phyloP scores from a whole-genome alignment of 1,140 invertebrate genomes.

The Ceratoteleas bidentatus region DNA sequence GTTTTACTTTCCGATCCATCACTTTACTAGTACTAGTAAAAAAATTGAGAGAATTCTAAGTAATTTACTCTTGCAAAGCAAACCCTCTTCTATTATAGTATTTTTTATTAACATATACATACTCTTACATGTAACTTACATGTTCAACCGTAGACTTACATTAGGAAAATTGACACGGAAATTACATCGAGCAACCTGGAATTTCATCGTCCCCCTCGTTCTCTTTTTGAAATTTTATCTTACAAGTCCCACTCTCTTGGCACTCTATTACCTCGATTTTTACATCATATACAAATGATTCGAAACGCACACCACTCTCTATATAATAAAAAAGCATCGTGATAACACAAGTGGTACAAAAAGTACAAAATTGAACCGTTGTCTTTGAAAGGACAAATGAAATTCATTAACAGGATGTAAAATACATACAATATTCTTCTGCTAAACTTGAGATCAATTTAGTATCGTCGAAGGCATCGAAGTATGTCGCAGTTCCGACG shows the following conservation, averaged over 20 bases:
- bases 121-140: constrained; percentile 56
- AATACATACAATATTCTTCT: constrained; percentile 57
- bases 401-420: constrained; percentile 56
- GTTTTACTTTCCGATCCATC: too few species aligned
- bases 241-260: constrained; percentile 22
- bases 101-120: constrained; percentile 58
- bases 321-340: background rate
- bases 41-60: too few species aligned
- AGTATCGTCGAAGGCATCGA: constrained; percentile 40
- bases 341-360: background rate
- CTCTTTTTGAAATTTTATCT: constrained; percentile 14
- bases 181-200: constrained; percentile 67
- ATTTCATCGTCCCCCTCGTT: constrained; percentile 59
- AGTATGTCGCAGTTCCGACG: constrained; percentile 9
- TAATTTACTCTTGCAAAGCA: too few species aligned
- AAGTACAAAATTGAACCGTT: constrained; percentile 35
- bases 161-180: constrained; percentile 66
- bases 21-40: too few species aligned
- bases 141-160: constrained; percentile 54
- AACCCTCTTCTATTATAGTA: constrained; percentile 5
- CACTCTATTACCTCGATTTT: constrained; percentile 33
- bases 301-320: constrained; percentile 13
- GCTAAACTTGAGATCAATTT: constrained; percentile 63
- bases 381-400: constrained; percentile 48
- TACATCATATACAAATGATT: constrained; percentile 30